Evolutionary conservation across 1,140 invertebrate species (phyloP), one percentile per base, ranked within the genome.

Genomic region (Ceratina australensis): DNA sequence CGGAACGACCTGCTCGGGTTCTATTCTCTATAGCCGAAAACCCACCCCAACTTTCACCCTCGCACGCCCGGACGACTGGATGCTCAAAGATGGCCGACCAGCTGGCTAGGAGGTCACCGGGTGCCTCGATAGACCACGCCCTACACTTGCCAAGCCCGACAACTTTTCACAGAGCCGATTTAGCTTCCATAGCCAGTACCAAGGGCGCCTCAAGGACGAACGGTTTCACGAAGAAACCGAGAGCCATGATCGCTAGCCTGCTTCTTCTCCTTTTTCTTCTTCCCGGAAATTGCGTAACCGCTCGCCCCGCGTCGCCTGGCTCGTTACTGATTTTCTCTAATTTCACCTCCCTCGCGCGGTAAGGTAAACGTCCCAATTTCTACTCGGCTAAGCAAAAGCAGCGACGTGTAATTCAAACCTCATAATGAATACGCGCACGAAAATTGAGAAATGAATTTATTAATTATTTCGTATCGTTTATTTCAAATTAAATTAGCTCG

Each of bases 61-160:
- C 79, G 63, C 79, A 81, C 72, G 80, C 79, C 79, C 61, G 80
- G 75, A 78, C 82, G 57, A 78, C 72, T 66, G 49, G 49, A 54
- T 56, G 59, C 22, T 84, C 87, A 69, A 91, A 91, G 85, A 91
- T 91, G 90, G 90, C 89, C 82, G 66, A 69, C 60, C 20, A 67
- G 56, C 49, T 68, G 75, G 72, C 74, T 69, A 80, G 72, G 83
- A 87, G 83, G 85, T 83, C 80, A 87, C 85, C 88, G 88, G 85
- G 89, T 88, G 88, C 89, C 22, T 85, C 78, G 87, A 42, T 89
- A 89, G 81, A 86, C 90, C 90, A 91, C 90, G 90, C 90, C 90
- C 88, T 87, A 79, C 33, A 33, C 74, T 77, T 59, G 60, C 57
- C 57, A 80, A 84, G 78, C 73, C 52, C 69, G 65, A 84, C 20